These are phyloP conservation scores for Lamellibrachia luymesi DNA, from an alignment of 1,140 invertebrate species.

Conservation along the genomic window DNA sequence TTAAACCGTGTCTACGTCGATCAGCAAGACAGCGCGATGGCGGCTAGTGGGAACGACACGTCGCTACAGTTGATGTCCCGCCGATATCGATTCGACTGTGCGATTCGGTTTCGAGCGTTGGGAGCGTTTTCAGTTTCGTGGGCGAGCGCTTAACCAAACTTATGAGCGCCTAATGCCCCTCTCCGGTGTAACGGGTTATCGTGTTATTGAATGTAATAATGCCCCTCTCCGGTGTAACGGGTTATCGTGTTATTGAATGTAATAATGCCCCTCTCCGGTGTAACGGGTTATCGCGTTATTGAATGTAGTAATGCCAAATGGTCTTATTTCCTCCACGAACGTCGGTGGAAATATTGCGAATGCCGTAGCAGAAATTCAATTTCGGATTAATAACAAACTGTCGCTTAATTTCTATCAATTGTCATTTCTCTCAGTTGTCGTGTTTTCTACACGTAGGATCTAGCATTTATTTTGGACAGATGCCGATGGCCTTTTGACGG, in stretches of 20 bases:
- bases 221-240: not conserved
- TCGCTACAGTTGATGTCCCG: not conserved
- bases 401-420: not conserved
- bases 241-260: not conserved
- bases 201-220: not conserved
- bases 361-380: not conserved
- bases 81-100: not conserved
- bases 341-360: not conserved
- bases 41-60: not conserved
- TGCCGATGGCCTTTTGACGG: not conserved
- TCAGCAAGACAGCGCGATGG: not conserved
- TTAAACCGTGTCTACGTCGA: conserved; percentile 1
- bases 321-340: not conserved
- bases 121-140: not conserved
- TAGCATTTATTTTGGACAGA: not conserved
- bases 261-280: not conserved
- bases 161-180: no score
- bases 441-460: not conserved
- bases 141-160: not conserved
- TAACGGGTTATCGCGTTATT: not conserved
- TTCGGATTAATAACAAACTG: not conserved
- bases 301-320: not conserved
- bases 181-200: not conserved
- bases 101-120: not conserved
- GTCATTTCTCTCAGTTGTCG: not conserved